Conservation (phyloP, 92 coral and sea anemone species). For the Palythoa caribaeorum region DNA sequence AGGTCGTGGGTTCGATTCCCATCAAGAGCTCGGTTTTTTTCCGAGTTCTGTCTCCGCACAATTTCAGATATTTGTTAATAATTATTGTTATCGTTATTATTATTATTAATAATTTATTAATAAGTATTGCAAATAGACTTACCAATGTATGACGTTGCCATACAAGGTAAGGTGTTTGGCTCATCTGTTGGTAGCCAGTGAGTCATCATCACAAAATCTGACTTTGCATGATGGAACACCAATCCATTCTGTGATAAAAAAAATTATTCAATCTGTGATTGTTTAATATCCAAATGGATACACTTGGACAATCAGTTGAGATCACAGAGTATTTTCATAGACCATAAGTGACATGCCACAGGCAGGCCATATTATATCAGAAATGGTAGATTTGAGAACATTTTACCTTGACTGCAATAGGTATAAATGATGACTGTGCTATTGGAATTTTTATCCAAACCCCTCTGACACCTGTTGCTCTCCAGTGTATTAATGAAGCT, state of each 20-base stretch:
- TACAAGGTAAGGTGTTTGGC: slow-evolving; percentile 80
- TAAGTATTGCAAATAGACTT: neutral
- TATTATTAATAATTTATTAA: neutral
- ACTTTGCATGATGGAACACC: slow-evolving; percentile 82
- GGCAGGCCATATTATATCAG: too few species aligned
- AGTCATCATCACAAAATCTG: slow-evolving; percentile 72
- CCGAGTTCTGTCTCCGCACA: too few species aligned
- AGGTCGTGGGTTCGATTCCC: too few species aligned
- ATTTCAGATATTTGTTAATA: too few species aligned
- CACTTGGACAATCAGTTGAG: neutral
- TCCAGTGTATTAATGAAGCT: slow-evolving; percentile 77
- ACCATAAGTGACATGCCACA: too few species aligned
- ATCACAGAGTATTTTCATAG: neutral
- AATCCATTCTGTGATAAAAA: slow-evolving; percentile 72
- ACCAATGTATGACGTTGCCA: slow-evolving; percentile 82
- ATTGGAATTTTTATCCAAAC: slow-evolving; percentile 88
- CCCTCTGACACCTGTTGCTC: slow-evolving; percentile 69
- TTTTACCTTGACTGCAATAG: slow-evolving; percentile 82
- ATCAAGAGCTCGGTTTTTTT: too few species aligned
- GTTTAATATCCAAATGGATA: neutral
- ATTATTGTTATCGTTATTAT: too few species aligned
- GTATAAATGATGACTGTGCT: slow-evolving; percentile 71
- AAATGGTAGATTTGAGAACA: neutral
- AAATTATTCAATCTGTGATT: neutral
- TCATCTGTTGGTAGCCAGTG: slow-evolving; percentile 82